Base-by-base conservation (phyloP, 1,140 invertebrate species). In the Drosophila leontia region DNA sequence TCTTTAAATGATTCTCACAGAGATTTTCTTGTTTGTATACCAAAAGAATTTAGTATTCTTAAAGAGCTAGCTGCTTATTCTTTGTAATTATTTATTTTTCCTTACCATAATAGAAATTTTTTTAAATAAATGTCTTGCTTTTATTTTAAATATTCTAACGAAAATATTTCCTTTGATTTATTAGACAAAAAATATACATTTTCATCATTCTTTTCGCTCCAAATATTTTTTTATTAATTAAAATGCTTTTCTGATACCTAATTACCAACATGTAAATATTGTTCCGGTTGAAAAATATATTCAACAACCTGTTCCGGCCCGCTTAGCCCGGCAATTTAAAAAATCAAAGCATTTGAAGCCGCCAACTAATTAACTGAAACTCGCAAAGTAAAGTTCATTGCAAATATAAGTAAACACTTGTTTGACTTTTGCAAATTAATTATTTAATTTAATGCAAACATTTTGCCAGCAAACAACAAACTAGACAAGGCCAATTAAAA, bases 401-500 rank as follows among this genome's bases (percentile, higher is more conserved):
- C 68, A 72, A 72, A 72, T 72, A 72, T 51, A 72, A 50, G 70
- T 55, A 60, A 72, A 74, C 68, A 74, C 37, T 74, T 74, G 68
- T 74, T 74, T 74, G 53, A 74, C 70, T 74, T 74, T 74, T 72
- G 44, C 70, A 74, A 77, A 77, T 77, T 69, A 77, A 77, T 77
- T 77, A 77, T 77, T 77, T 77, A 77, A 77, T 67, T 77, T 50
- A 77, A 78, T 56, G 56, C 67, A 82, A 86, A 85, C 83, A 78
- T 82, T 78, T 63, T 63, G 44, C 50, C 65, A 65, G 51, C 55
- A 82, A 63, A 64, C 62, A 84, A 79, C 47, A 75, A 70, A 76
- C 44, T 72, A 85, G 62, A 74, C 68, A 77, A 56, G 63, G 75
- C 75, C 83, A 86, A 86, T 86, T 86, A 87, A 86, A 79, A 82